Base-by-base conservation (phyloP, 2,888 invertebrate genomes). In the Luperina testacea region DNA sequence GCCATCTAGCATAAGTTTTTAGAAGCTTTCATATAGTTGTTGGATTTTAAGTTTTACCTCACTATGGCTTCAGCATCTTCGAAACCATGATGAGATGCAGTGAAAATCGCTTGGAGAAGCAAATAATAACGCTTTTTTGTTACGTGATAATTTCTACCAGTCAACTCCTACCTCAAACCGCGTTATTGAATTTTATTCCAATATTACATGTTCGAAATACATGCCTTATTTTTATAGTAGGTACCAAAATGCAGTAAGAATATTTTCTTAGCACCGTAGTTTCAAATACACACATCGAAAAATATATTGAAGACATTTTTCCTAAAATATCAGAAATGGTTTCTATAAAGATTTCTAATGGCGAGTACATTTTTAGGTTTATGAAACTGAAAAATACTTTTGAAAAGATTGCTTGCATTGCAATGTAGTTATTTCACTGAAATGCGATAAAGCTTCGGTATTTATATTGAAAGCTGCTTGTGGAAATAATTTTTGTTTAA, bases 311-410 rank as follows among this genome's bases (percentile, higher is more conserved):
- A 85, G 32, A 59, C 24, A 61, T 63, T 75, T 84, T 72, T 61
- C 64, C 11, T 48, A 32, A 67, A 69, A 72, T 75, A 77, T 83
- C 45, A 65, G 53, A 77, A 82, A 82, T 48, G 38, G 53, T 15
- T 82, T 15, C 27, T n/a, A 69, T 78, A 82, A 65, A 78, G 61
- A 78, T 82, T 53, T 73, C 45, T 78, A 82, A 70, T 67, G 42
- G 63, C 11, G 6, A 45, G 59, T 63, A 75, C 57, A 72, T 82
- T 82, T 77, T 78, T 20, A 70, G 57, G 74, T 78, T 75, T 67
- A 85, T 72, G 83, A 83, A 73, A 82, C 77, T 77, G 80, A 71
- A 83, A 80, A 74, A 72, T 74, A 65, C 64, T 84, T 87, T 84
- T 69, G 72, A 71, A 75, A 63, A 71, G 82, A 84, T 83, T 83